Conservation (phyloP, 2,113 vertebrate genomes). For the Salminus brasiliensis region DNA sequence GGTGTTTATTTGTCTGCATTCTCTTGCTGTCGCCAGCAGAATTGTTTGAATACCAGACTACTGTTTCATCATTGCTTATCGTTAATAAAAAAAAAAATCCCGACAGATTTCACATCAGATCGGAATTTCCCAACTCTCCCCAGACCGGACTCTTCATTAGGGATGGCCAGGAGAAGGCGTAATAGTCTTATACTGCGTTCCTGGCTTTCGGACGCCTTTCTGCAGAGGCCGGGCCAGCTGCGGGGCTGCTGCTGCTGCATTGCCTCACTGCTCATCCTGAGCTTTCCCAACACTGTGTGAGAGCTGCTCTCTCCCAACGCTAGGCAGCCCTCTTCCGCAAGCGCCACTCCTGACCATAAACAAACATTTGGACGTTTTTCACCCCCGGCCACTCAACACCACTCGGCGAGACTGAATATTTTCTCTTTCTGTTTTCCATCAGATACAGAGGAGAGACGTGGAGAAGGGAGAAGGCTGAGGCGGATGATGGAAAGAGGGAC, state of each 20-base stretch:
- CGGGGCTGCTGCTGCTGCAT: background rate
- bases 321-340: conserved; percentile 31
- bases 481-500: background rate
- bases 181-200: conserved; percentile 16
- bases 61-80: background rate
- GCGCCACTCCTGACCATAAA: conserved; percentile 58
- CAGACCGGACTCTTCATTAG: conserved; percentile 10
- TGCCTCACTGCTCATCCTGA: conserved; percentile 35
- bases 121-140: conserved; percentile 5
- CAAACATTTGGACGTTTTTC: conserved; percentile 66
- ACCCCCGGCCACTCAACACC: conserved; percentile 36
- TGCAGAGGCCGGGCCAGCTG: conserved; percentile 19
- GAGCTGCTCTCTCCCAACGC: conserved; percentile 11
- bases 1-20: background rate
- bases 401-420: conserved; percentile 65
- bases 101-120: background rate
- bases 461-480: conserved; percentile 28
- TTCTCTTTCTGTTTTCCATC: conserved; percentile 62
- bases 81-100: conserved; percentile 1
- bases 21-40: background rate
- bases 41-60: conserved; percentile 20
- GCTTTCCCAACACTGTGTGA: conserved; percentile 7
- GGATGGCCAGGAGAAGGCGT: background rate
- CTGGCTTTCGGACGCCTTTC: background rate
- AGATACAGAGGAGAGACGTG: conserved; percentile 38